Percentiles rank a stretch among this genome's conserved stretches.
Conservation (phyloP, 2,797 vertebrate genomes). For the Clarias laeviceps region DNA sequence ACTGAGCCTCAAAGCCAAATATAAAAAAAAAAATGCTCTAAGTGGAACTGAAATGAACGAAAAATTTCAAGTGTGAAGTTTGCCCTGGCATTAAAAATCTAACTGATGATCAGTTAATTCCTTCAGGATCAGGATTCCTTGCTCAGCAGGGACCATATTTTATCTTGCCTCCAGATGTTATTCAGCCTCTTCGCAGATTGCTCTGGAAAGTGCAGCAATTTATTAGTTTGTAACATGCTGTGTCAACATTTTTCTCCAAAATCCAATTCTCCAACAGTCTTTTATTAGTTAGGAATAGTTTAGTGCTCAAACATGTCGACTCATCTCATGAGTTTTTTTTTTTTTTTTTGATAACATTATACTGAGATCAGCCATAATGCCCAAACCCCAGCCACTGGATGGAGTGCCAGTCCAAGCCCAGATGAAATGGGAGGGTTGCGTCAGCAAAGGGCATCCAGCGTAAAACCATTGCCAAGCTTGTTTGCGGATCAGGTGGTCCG, state of each 20-base stretch:
- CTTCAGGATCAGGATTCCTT: conserved; percentile 21
- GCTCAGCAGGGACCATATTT: conserved; percentile 35
- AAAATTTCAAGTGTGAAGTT: conserved; percentile 27
- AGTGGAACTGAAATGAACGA: conserved; percentile 2
- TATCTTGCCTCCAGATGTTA: conserved; percentile 35
- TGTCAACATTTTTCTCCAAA: background rate
- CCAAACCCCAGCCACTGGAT: too few species aligned
- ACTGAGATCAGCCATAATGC: too few species aligned
- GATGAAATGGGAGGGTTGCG: too few species aligned
- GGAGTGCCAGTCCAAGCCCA: too few species aligned
- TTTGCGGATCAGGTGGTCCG: too few species aligned
- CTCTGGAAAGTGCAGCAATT: conserved; percentile 14
- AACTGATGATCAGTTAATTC: conserved; percentile 40
- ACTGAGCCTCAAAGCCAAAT: background rate
- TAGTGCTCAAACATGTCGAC: background rate
- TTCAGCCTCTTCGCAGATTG: conserved; percentile 35
- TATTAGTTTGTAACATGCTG: conserved; percentile 39
- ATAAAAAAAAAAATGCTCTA: background rate
- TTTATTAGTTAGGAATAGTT: conserved; percentile 13
- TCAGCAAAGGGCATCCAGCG: too few species aligned
- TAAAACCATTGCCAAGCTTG: too few species aligned
- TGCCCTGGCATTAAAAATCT: conserved; percentile 38
- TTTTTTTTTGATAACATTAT: background rate
- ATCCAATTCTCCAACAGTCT: background rate
- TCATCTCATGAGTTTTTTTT: background rate